Evolutionary conservation across 2,113 vertebrate genomes (phyloP).

Genomic region (Nesoenas mayeri): DNA sequence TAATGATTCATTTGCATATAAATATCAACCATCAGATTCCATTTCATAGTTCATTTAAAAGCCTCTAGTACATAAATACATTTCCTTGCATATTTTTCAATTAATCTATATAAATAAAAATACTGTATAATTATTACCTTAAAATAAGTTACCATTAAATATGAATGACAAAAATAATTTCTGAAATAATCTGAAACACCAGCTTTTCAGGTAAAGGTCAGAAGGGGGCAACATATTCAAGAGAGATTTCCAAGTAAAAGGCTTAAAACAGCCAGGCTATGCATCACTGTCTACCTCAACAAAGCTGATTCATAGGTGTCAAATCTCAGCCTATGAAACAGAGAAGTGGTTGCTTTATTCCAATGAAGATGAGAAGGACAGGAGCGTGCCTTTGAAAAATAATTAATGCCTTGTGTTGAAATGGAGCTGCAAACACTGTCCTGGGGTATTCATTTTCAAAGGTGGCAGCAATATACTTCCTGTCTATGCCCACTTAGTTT

Average conservation of each 20-base stretch:
- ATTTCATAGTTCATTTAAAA: constrained; percentile 5
- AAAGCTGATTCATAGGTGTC: not conserved
- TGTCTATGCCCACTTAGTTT: not conserved
- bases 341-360: not conserved
- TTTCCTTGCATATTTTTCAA: constrained; percentile 8
- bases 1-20: not conserved
- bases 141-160: constrained; percentile 78
- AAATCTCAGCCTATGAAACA: not conserved
- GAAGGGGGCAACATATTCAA: constrained; percentile 22
- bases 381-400: not conserved
- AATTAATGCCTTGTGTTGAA: not conserved
- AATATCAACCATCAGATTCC: constrained; percentile 11
- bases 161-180: constrained; percentile 5
- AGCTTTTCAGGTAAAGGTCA: not conserved
- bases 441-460: not conserved
- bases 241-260: not conserved
- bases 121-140: constrained; percentile 35
- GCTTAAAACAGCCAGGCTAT: not conserved
- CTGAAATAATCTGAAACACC: not conserved
- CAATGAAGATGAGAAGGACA: not conserved
- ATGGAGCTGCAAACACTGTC: not conserved
- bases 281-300: not conserved
- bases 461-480: not conserved
- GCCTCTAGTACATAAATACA: constrained; percentile 73
- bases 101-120: constrained; percentile 72